Conservation (phyloP, 2,888 invertebrate species). For the Sarcophaga variegata region DNA sequence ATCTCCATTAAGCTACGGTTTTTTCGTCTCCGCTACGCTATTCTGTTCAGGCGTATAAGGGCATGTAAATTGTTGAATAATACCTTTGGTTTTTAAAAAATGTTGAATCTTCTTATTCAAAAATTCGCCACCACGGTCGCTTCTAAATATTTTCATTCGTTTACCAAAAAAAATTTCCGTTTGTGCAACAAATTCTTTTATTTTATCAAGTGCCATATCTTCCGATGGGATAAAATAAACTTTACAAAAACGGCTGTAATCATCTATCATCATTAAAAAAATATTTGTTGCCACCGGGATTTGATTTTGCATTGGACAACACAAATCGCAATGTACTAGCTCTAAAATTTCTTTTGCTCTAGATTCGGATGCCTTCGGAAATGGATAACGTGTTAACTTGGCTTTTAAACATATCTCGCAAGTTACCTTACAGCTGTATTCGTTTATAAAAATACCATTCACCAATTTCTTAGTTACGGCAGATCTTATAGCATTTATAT, state of each 20-base stretch:
- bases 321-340: no score
- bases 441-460: neutral
- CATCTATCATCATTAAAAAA: slow-evolving; percentile 52
- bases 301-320: slow-evolving; percentile 24
- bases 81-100: no score
- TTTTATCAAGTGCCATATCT: slow-evolving; percentile 39
- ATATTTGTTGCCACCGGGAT: slow-evolving; percentile 31
- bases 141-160: neutral
- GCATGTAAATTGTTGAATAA: no score
- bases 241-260: slow-evolving; percentile 49
- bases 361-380: no score
- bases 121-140: neutral
- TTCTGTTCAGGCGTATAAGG: no score
- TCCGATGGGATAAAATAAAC: slow-evolving; percentile 41
- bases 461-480: neutral
- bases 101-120: no score
- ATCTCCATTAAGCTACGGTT: slow-evolving; percentile 25
- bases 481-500: no score
- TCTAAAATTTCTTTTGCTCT: no score
- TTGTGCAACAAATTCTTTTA: slow-evolving; percentile 42
- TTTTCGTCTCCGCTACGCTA: neutral
- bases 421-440: no score
- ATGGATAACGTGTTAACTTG: no score
- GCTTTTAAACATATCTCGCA: no score
- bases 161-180: slow-evolving; percentile 10